These are phyloP conservation scores for Physeter macrocephalus DNA, from an alignment of 2,113 vertebrate genomes.

Conservation along the genomic window DNA sequence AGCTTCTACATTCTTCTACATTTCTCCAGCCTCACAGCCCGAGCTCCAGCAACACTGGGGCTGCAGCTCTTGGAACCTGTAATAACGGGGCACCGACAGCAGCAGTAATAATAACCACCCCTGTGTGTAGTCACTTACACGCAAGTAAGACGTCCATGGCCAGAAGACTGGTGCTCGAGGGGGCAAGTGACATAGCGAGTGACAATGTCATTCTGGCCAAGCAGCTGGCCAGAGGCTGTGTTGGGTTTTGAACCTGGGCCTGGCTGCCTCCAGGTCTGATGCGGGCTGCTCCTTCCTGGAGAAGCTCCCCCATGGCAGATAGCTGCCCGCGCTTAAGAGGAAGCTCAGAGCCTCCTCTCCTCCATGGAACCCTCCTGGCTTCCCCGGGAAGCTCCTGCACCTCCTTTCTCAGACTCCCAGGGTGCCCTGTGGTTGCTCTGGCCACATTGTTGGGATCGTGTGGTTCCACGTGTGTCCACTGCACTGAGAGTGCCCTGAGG, in stretches of 20 bases:
- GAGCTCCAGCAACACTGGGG: accelerated
- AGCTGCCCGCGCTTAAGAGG: not conserved
- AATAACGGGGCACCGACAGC: accelerated
- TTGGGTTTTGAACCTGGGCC: not conserved
- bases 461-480: accelerated
- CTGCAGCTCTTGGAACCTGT: not conserved
- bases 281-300: not conserved
- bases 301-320: not conserved
- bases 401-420: not conserved
- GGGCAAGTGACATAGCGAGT: not conserved
- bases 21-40: not conserved
- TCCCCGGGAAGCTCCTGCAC: not conserved
- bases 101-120: accelerated
- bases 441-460: accelerated
- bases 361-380: not conserved
- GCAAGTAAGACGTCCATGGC: not conserved
- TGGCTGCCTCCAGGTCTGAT: not conserved
- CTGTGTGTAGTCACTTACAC: accelerated
- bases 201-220: accelerated
- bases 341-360: not conserved
- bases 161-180: accelerated
- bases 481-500: not conserved
- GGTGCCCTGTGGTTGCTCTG: not conserved
- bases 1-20: accelerated
- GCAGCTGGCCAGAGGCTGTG: not conserved